Percentiles rank a stretch among this genome's conserved stretches.
Evolutionary conservation across 2,888 invertebrate species (phyloP).

Genomic region (Harmothoe impar): DNA sequence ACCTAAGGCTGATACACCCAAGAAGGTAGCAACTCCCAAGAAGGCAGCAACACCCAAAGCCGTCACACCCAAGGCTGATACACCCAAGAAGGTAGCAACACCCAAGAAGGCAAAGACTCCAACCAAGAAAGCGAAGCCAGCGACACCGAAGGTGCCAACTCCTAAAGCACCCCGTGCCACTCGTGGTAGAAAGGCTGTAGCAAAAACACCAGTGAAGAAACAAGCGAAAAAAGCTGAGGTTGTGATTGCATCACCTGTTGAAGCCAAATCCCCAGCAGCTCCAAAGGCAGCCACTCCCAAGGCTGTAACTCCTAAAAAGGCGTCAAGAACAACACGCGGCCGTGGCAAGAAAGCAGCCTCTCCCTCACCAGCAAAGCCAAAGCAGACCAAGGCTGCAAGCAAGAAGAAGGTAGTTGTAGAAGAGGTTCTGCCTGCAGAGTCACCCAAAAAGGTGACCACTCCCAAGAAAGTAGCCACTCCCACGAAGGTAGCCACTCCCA

Average conservation of each 20-base stretch:
- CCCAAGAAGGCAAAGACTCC: constrained; percentile 42
- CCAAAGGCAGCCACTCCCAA: background rate
- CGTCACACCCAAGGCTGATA: background rate
- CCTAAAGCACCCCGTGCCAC: background rate
- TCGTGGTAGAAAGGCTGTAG: background rate
- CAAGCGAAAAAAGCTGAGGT: constrained; percentile 3
- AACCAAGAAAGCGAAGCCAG: background rate
- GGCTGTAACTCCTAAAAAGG: background rate
- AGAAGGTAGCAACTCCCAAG: background rate
- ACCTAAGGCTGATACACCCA: background rate
- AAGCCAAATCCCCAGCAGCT: background rate
- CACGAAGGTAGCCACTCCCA: constrained; percentile 11
- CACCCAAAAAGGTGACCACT: background rate
- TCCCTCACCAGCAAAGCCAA: background rate
- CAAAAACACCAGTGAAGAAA: background rate
- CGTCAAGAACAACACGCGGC: background rate
- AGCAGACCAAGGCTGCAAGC: constrained; percentile 27
- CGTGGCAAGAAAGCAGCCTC: constrained; percentile 16
- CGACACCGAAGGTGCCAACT: background rate
- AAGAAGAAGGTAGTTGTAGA: constrained; percentile 17
- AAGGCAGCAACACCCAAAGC: constrained; percentile 56
- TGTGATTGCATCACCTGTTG: too few species aligned
- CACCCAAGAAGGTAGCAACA: constrained; percentile 19
- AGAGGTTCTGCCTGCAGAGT: background rate
- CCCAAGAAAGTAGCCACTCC: background rate